These are phyloP conservation scores for Drosophila mettleri DNA, from an alignment of 2,888 invertebrate species.

Conservation along the genomic window DNA sequence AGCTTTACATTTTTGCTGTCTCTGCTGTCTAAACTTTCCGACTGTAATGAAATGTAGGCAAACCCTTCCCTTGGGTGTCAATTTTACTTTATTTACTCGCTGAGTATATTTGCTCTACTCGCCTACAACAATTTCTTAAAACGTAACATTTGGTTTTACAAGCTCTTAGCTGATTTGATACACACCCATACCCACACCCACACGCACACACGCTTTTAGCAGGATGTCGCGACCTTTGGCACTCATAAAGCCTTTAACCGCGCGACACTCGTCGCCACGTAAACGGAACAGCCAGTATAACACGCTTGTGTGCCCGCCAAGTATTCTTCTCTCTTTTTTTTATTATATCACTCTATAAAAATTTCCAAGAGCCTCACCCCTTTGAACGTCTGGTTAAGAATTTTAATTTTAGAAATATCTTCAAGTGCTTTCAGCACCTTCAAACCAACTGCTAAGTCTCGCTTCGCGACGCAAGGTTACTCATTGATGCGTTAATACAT, in stretches of 20 bases:
- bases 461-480: slow-evolving; percentile 46
- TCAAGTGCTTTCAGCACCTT: slow-evolving; percentile 17
- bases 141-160: slow-evolving; percentile 21
- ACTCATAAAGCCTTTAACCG: slow-evolving; percentile 52
- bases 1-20: no score
- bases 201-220: neutral
- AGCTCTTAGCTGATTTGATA: slow-evolving; percentile 17
- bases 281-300: slow-evolving; percentile 22
- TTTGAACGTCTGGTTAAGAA: slow-evolving; percentile 15
- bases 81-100: neutral
- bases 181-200: neutral
- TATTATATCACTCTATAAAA: neutral
- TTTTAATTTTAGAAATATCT: slow-evolving; percentile 49
- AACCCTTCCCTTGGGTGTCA: neutral
- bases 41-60: neutral
- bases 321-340: slow-evolving; percentile 8
- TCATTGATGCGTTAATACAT: slow-evolving; percentile 60
- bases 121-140: slow-evolving; percentile 10
- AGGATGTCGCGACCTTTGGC: slow-evolving; percentile 39
- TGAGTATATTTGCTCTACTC: slow-evolving; percentile 1
- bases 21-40: neutral
- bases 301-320: slow-evolving; percentile 11
- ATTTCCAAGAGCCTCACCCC: neutral
- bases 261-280: slow-evolving; percentile 49
- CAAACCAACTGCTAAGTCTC: neutral